phyloP scores from a whole-genome alignment of 2,113 vertebrate species.

The Plestiodon gilberti region DNA sequence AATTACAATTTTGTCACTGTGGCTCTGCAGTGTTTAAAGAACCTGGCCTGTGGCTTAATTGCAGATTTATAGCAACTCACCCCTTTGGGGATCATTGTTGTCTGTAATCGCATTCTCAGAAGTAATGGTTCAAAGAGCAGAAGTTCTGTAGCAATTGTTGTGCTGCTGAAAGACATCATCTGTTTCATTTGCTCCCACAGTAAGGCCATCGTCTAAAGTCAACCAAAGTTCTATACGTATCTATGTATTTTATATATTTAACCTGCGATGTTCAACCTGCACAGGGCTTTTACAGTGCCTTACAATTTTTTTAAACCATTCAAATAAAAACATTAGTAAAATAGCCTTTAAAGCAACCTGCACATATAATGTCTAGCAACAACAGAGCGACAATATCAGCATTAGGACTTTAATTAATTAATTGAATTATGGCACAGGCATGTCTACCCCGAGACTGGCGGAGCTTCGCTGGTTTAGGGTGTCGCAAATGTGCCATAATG shows the following conservation, averaged over 20 bases:
- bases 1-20: slow-evolving; percentile 58
- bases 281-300: neutral
- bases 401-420: too few relatives aligned
- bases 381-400: too few relatives aligned
- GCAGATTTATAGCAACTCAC: slow-evolving; percentile 56
- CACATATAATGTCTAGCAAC: too few relatives aligned
- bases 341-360: too few relatives aligned
- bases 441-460: too few relatives aligned
- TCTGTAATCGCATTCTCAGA: slow-evolving; percentile 31
- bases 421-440: too few relatives aligned
- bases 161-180: slow-evolving; percentile 24
- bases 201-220: neutral
- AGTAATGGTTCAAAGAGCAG: slow-evolving; percentile 42
- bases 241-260: neutral
- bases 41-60: slow-evolving; percentile 67
- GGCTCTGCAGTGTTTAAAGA: slow-evolving; percentile 62
- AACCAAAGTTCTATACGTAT: slow-evolving; percentile 4
- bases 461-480: too few relatives aligned
- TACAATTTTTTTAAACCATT: neutral
- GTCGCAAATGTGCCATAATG: too few relatives aligned
- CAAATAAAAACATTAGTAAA: too few relatives aligned
- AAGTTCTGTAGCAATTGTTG: slow-evolving; percentile 24
- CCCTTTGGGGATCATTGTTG: slow-evolving; percentile 43
- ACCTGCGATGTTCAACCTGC: neutral
- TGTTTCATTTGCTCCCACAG: slow-evolving; percentile 1